Conservation (phyloP, 1,140 invertebrate genomes). For the Dendrolimus kikuchii region DNA sequence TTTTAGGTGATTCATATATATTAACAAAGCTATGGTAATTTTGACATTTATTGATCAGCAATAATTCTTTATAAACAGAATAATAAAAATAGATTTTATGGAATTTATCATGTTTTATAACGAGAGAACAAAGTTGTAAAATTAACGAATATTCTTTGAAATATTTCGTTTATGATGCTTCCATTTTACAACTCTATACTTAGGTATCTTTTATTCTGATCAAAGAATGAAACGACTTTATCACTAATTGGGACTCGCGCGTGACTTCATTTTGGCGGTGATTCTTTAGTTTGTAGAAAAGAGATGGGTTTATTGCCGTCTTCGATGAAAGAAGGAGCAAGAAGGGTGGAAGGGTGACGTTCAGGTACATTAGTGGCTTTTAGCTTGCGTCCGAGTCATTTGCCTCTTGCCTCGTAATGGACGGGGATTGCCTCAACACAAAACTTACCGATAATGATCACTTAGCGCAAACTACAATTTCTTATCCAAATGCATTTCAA, state of each 20-base stretch:
- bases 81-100: slow-evolving; percentile 13
- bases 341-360: slow-evolving; percentile 16
- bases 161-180: slow-evolving; percentile 1
- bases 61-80: slow-evolving; percentile 16
- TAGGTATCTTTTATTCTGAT: neutral
- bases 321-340: slow-evolving; percentile 10
- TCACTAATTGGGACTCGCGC: slow-evolving; percentile 28
- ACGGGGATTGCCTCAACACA: slow-evolving; percentile 40
- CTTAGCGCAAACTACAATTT: slow-evolving; percentile 13
- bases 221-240: slow-evolving; percentile 19
- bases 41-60: slow-evolving; percentile 27
- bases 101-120: neutral
- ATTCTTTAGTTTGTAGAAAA: slow-evolving; percentile 21
- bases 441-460: slow-evolving; percentile 24
- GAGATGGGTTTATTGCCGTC: slow-evolving; percentile 12
- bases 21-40: slow-evolving; percentile 42
- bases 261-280: slow-evolving; percentile 30
- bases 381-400: slow-evolving; percentile 37
- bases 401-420: slow-evolving; percentile 30
- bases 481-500: too few relatives aligned
- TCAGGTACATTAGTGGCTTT: slow-evolving; percentile 45
- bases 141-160: slow-evolving; percentile 3
- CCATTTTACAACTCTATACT: slow-evolving; percentile 8
- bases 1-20: slow-evolving; percentile 20
- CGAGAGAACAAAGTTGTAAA: neutral